Conservation (phyloP, 2,113 vertebrate species). For the Phylloscopus trochilus region DNA sequence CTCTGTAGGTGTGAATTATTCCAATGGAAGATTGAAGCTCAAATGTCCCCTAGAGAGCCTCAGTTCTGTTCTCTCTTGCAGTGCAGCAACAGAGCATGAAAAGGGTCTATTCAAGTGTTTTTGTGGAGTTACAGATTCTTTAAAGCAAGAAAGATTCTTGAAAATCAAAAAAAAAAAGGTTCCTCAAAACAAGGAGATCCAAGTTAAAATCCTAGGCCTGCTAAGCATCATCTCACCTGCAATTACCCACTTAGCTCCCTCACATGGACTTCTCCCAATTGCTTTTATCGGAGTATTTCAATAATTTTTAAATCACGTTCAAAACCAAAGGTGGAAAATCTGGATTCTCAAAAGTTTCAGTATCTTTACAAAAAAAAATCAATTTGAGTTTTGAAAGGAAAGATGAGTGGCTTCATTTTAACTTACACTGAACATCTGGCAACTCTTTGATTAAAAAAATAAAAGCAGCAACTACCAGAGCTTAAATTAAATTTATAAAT, state of each 20-base stretch:
- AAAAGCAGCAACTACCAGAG: background rate
- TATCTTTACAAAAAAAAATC: background rate
- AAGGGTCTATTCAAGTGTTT: background rate
- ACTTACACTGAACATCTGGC: background rate
- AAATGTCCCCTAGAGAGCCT: background rate
- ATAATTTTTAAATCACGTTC: background rate
- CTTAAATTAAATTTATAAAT: background rate
- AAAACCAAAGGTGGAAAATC: background rate
- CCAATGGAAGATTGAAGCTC: background rate
- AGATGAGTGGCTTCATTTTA: background rate
- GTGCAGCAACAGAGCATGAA: background rate
- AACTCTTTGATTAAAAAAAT: background rate
- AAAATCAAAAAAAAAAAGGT: background rate
- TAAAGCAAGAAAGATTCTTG: background rate
- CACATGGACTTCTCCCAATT: background rate
- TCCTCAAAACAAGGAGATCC: background rate
- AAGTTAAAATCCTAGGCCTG: background rate
- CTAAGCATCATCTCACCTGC: background rate
- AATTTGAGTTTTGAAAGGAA: background rate
- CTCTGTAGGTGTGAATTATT: background rate
- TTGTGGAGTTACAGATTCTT: fast-evolving
- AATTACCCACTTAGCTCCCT: background rate
- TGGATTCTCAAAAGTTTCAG: background rate
- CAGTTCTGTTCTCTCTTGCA: background rate
- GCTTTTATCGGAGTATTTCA: background rate